These are phyloP conservation scores for Oophaga pumilio DNA, from an alignment of 2,113 vertebrate genomes.

Conservation along the genomic window DNA sequence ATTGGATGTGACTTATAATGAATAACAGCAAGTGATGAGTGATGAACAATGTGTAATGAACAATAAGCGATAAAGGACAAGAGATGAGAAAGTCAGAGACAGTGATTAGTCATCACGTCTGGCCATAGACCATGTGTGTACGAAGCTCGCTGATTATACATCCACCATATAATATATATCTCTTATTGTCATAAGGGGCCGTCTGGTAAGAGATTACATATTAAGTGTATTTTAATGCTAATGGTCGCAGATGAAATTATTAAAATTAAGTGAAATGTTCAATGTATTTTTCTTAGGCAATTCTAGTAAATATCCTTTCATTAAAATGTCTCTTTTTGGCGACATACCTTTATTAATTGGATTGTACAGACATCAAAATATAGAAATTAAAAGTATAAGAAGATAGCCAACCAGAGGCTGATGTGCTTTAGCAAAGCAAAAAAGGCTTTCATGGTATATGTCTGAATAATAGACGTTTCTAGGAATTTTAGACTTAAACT, in stretches of 20 bases:
- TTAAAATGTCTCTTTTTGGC: not conserved
- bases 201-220: not conserved
- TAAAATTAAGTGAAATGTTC: not conserved
- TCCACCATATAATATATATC: not conserved
- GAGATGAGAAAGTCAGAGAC: not conserved
- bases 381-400: not conserved
- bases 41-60: not conserved
- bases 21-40: constrained; percentile 3
- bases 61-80: constrained; percentile 6
- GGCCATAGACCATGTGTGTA: not conserved
- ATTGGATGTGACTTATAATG: not conserved
- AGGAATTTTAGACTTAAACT: not conserved
- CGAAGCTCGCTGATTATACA: not conserved
- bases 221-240: not conserved
- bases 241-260: not conserved
- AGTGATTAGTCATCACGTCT: not conserved
- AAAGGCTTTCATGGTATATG: not conserved
- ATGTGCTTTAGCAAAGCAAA: not conserved
- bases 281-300: not conserved
- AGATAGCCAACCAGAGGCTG: not conserved
- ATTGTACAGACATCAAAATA: not conserved
- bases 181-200: not conserved
- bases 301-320: not conserved
- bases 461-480: not conserved
- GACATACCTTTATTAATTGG: not conserved